Conservation (phyloP, 1,140 invertebrate species). For the Trichomalopsis sarcophagae region DNA sequence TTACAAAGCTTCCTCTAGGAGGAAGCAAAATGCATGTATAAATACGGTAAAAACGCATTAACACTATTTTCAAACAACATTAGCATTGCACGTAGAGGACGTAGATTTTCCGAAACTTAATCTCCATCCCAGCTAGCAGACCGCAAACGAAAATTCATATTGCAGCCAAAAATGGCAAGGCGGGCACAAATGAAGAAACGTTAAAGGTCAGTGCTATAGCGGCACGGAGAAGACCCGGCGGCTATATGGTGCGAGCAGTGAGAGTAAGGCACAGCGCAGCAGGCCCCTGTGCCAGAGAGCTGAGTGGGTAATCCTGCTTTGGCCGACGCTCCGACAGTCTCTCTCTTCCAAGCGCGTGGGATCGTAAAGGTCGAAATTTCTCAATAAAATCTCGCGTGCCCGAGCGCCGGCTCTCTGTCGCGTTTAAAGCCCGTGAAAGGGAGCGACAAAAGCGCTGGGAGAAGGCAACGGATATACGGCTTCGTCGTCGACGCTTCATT, state of each 20-base stretch:
- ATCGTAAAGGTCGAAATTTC: conserved; percentile 51
- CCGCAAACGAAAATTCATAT: conserved; percentile 22
- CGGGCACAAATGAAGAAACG: neutral
- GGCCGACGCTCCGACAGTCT: conserved; percentile 13
- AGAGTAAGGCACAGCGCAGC: neutral
- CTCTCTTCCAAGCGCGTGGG: neutral
- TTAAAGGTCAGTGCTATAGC: neutral
- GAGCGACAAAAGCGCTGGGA: conserved; percentile 9
- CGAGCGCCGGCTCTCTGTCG: neutral
- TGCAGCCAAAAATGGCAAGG: neutral
- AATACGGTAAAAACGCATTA: no score
- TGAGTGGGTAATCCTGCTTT: conserved; percentile 58
- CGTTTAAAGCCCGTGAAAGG: conserved; percentile 24
- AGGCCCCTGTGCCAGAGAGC: neutral
- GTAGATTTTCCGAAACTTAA: neutral
- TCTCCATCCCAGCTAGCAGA: neutral
- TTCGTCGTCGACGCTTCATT: neutral
- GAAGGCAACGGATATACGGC: neutral
- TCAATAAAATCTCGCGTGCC: conserved; percentile 25
- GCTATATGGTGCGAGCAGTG: neutral
- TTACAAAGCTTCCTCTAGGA: no score
- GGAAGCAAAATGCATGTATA: no score
- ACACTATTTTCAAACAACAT: no score
- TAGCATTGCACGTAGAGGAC: neutral
- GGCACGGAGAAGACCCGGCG: neutral